Percentiles rank a stretch among this genome's conserved stretches.
phyloP scores from a whole-genome alignment of 2,797 vertebrate genomes.

The Danionella dracula region DNA sequence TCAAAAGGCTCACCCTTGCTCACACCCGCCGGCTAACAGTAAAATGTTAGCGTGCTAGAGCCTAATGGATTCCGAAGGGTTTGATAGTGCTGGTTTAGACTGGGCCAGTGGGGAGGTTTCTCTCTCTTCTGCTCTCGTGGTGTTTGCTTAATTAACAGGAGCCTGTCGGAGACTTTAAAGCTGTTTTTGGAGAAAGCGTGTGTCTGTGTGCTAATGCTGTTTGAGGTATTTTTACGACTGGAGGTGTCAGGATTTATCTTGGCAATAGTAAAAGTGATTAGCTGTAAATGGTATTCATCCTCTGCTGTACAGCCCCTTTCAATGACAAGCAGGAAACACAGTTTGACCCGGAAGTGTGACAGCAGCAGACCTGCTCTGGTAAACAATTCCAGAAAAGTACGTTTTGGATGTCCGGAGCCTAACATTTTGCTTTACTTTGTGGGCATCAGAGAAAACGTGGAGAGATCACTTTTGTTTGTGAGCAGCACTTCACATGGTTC shows the following conservation, averaged over 20 bases:
- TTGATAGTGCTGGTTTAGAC: slow-evolving; percentile 6
- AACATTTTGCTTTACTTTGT: no score
- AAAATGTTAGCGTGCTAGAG: slow-evolving; percentile 18
- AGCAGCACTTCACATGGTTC: no score
- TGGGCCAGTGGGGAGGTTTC: slow-evolving; percentile 1
- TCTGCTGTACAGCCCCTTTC: neutral
- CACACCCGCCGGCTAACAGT: neutral
- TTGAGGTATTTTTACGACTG: neutral
- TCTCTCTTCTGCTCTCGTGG: neutral
- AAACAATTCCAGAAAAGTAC: no score
- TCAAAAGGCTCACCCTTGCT: slow-evolving; percentile 12
- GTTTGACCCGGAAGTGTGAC: no score
- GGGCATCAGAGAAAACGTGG: no score
- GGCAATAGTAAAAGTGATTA: neutral
- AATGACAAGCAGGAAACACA: no score
- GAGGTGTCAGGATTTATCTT: slow-evolving; percentile 9
- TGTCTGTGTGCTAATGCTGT: neutral
- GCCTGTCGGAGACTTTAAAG: slow-evolving; percentile 15
- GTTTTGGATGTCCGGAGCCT: no score
- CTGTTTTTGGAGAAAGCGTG: slow-evolving; percentile 11
- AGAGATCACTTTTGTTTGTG: no score
- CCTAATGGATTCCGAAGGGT: slow-evolving; percentile 28
- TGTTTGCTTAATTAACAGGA: slow-evolving; percentile 23
- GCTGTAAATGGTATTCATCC: neutral
- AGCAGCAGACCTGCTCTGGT: no score